Evolutionary conservation across 2,113 vertebrate species (phyloP).

Genomic region (Actenoides lindsayi): DNA sequence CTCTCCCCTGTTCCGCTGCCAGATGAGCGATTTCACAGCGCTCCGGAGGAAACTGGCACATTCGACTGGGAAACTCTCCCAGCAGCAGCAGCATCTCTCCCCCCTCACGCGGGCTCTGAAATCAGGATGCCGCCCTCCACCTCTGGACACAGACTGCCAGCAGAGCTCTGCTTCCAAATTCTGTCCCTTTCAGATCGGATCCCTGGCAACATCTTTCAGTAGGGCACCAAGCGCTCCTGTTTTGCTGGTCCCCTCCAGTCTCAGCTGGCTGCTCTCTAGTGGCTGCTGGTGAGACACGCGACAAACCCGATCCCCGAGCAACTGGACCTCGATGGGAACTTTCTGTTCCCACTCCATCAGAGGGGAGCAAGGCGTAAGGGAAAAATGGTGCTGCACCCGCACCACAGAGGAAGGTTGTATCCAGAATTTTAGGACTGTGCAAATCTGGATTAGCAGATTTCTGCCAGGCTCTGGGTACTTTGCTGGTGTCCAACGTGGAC

Average conservation of each 20-base stretch:
- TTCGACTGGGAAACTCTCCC: neutral
- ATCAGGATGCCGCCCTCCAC: neutral
- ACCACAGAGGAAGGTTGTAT: too few species aligned
- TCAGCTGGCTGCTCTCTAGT: neutral
- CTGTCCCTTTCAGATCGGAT: neutral
- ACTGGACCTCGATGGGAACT: too few species aligned
- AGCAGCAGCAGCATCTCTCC: neutral
- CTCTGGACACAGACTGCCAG: neutral
- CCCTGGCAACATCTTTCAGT: neutral
- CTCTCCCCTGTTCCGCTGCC: neutral
- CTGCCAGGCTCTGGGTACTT: neutral
- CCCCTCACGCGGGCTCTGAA: neutral
- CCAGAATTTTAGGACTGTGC: neutral
- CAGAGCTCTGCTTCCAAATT: neutral
- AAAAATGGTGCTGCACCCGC: neutral
- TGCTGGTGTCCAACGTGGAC: fast-evolving
- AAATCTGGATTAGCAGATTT: neutral
- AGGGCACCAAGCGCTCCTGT: neutral
- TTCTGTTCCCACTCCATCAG: neutral
- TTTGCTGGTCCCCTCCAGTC: neutral
- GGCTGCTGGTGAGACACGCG: neutral
- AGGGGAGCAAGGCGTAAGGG: neutral
- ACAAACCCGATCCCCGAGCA: neutral
- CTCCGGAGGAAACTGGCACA: neutral
- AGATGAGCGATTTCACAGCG: neutral